Evolutionary conservation across 2,888 invertebrate species (phyloP).

Genomic region (Hirtodrosophila trivittata): DNA sequence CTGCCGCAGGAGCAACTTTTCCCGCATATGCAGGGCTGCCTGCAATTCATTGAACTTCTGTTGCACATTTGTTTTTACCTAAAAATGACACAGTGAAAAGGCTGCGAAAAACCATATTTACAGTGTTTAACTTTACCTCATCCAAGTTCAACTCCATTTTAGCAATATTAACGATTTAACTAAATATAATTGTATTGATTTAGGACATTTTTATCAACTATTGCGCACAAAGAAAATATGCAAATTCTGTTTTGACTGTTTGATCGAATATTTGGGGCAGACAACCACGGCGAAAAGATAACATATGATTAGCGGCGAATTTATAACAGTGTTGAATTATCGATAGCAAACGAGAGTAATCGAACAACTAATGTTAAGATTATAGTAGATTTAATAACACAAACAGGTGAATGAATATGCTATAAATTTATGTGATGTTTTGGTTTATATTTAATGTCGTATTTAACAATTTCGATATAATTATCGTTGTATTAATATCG

Average conservation of each 20-base stretch:
- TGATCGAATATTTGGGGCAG: constrained; percentile 41
- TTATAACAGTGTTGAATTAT: not conserved
- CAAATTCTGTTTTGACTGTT: constrained; percentile 49
- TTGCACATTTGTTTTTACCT: constrained; percentile 82
- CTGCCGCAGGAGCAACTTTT: constrained; percentile 82
- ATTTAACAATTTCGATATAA: not conserved
- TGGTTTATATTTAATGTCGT: not conserved
- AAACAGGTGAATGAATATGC: not conserved
- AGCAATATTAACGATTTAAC: not conserved
- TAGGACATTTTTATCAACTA: constrained; percentile 26
- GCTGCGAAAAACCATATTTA: not conserved
- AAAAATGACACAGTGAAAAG: constrained; percentile 10
- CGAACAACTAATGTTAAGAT: no score
- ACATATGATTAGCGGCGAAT: constrained; percentile 41
- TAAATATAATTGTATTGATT: not conserved
- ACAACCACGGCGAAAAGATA: constrained; percentile 25
- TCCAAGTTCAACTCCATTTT: constrained; percentile 44
- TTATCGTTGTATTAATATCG: constrained; percentile 1
- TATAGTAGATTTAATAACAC: no score
- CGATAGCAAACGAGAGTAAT: constrained; percentile 16
- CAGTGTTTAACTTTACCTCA: constrained; percentile 27
- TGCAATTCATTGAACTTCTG: constrained; percentile 82
- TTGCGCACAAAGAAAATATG: constrained; percentile 34
- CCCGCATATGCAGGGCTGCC: constrained; percentile 82
- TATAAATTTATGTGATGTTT: not conserved